Conservation (phyloP, 2,113 vertebrate genomes). For the Scartelaos histophorus region DNA sequence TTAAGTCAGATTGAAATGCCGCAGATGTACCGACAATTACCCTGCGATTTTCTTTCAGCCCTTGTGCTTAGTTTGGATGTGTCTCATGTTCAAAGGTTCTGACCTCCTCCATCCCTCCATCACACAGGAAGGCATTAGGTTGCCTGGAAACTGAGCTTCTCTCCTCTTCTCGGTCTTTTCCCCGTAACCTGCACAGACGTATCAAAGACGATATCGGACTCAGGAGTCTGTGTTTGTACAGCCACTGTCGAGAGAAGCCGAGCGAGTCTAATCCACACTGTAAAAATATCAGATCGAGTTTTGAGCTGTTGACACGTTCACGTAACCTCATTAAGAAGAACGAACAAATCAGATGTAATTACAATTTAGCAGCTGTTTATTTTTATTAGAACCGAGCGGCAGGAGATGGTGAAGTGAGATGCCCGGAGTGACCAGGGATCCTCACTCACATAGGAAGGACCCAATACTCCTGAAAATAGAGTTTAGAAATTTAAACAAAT, state of each 20-base stretch:
- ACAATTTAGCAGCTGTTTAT: no score
- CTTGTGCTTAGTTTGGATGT: slow-evolving; percentile 2
- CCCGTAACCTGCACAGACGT: not conserved
- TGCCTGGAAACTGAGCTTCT: slow-evolving; percentile 33
- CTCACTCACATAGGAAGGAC: no score
- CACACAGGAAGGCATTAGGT: slow-evolving; percentile 14
- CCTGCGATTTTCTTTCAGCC: not conserved
- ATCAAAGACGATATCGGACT: slow-evolving; percentile 23
- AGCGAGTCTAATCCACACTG: not conserved
- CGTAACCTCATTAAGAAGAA: no score
- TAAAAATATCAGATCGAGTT: not conserved
- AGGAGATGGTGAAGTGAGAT: no score
- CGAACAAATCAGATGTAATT: no score
- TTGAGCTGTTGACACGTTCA: no score
- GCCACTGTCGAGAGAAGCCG: not conserved
- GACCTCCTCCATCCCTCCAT: slow-evolving; percentile 14
- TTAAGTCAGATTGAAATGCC: not conserved
- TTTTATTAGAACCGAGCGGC: no score
- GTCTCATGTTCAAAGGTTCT: slow-evolving; percentile 6
- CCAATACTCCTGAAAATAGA: no score
- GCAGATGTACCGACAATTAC: not conserved
- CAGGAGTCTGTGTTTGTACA: slow-evolving; percentile 1
- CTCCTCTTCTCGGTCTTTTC: not conserved
- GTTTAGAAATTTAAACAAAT: no score
- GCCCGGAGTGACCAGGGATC: no score